Evolutionary conservation across 2,888 invertebrate species (phyloP).

Genomic region (Autographa pulchrina): DNA sequence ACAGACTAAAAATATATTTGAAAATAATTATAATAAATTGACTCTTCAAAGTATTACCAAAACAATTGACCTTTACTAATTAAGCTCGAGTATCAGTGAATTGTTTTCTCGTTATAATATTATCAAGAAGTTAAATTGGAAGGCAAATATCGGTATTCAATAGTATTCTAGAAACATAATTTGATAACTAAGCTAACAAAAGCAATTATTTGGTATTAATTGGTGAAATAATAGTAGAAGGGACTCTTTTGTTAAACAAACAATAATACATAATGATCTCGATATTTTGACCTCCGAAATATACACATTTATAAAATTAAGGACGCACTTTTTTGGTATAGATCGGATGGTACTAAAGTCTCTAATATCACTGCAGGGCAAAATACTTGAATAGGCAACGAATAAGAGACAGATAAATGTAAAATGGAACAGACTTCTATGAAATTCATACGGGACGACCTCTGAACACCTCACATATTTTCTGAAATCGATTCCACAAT

Average conservation of each 20-base stretch:
- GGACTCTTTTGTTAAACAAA: constrained; percentile 9
- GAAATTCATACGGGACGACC: too few species aligned
- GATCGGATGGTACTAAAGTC: too few species aligned
- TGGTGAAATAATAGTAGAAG: constrained; percentile 6
- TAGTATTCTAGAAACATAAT: constrained; percentile 2
- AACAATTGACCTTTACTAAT: constrained; percentile 7
- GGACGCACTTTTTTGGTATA: too few species aligned
- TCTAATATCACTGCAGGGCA: too few species aligned
- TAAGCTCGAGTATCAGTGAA: constrained; percentile 10
- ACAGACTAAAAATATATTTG: neutral
- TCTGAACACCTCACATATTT: too few species aligned
- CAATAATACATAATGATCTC: neutral
- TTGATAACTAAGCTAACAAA: neutral
- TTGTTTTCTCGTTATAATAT: constrained; percentile 22
- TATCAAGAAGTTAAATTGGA: constrained; percentile 4
- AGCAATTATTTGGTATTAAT: constrained; percentile 1
- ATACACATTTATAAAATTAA: neutral
- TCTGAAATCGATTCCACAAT: too few species aligned
- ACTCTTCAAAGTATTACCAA: neutral
- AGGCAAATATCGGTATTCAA: neutral
- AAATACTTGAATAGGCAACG: too few species aligned
- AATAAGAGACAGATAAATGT: too few species aligned
- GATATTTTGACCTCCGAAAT: neutral
- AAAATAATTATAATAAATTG: neutral
- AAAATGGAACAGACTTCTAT: too few species aligned